Evolutionary conservation across 1,140 invertebrate species (phyloP).

Genomic region (Nymphalis io): DNA sequence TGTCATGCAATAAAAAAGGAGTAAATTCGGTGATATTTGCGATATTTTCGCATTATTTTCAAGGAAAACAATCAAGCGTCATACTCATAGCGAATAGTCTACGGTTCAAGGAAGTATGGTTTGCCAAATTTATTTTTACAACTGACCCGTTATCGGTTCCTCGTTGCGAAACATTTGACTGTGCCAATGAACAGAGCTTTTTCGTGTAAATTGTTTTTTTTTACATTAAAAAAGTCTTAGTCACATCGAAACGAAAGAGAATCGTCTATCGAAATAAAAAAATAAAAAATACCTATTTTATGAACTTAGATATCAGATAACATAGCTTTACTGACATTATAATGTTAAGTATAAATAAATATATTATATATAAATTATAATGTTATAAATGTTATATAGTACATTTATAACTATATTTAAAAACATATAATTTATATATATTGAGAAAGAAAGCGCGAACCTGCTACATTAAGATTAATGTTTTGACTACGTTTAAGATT

Average conservation of each 20-base stretch:
- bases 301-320: too few relatives aligned
- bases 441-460: neutral
- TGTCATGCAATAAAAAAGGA: neutral
- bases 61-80: constrained; percentile 36
- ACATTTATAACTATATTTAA: too few relatives aligned
- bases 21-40: neutral
- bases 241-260: neutral
- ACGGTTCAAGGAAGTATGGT: constrained; percentile 44
- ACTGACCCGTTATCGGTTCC: constrained; percentile 37
- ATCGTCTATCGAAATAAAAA: too few relatives aligned
- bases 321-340: too few relatives aligned
- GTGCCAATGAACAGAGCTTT: constrained; percentile 19
- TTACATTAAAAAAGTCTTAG: neutral
- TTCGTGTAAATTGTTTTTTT: neutral
- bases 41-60: constrained; percentile 29
- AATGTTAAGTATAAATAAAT: too few relatives aligned
- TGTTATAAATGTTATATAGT: too few relatives aligned
- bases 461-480: neutral
- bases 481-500: too few relatives aligned
- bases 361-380: too few relatives aligned
- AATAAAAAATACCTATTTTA: too few relatives aligned
- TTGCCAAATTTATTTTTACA: constrained; percentile 47
- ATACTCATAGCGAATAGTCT: constrained; percentile 37
- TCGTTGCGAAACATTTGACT: constrained; percentile 35
- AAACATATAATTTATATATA: too few relatives aligned